phyloP scores from a whole-genome alignment of 2,888 invertebrate species.

The Leptinotarsa juncta region DNA sequence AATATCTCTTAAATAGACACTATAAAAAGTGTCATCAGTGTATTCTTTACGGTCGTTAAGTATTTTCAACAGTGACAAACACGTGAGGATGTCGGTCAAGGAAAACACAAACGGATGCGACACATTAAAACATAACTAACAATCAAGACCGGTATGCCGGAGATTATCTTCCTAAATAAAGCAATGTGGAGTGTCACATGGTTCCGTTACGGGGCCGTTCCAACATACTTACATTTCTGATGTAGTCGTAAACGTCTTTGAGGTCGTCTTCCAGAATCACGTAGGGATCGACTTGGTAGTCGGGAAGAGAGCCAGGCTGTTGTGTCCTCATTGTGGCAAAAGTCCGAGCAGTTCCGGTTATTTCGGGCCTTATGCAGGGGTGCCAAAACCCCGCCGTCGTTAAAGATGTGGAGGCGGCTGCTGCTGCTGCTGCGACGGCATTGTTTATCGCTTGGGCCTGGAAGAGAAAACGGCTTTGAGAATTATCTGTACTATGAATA shows the following conservation, averaged over 20 bases:
- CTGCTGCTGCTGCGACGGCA: slow-evolving; percentile 38
- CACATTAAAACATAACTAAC: not conserved
- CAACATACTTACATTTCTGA: slow-evolving; percentile 77
- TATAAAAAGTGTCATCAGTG: not conserved
- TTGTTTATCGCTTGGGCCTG: slow-evolving; percentile 42
- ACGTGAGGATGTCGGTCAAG: slow-evolving; percentile 4
- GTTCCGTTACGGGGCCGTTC: not conserved
- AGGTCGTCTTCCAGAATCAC: slow-evolving; percentile 88
- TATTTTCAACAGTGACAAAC: not conserved
- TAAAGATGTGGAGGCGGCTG: slow-evolving; percentile 42
- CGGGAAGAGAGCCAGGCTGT: slow-evolving; percentile 83
- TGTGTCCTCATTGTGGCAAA: slow-evolving; percentile 81
- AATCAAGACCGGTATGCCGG: not conserved
- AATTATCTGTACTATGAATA: not conserved
- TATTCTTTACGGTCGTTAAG: not conserved
- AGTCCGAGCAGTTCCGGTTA: slow-evolving; percentile 67
- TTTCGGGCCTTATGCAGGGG: slow-evolving; percentile 62
- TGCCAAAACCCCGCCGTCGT: slow-evolving; percentile 63
- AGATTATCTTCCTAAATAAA: not conserved
- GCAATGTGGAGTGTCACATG: too few relatives aligned
- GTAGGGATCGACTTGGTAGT: slow-evolving; percentile 88
- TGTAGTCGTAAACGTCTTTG: slow-evolving; percentile 86
- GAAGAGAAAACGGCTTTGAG: slow-evolving; percentile 26
- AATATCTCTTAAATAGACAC: not conserved
- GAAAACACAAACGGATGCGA: not conserved